Conservation (phyloP, 2,888 invertebrate species). For the Parascotia fuliginaria region DNA sequence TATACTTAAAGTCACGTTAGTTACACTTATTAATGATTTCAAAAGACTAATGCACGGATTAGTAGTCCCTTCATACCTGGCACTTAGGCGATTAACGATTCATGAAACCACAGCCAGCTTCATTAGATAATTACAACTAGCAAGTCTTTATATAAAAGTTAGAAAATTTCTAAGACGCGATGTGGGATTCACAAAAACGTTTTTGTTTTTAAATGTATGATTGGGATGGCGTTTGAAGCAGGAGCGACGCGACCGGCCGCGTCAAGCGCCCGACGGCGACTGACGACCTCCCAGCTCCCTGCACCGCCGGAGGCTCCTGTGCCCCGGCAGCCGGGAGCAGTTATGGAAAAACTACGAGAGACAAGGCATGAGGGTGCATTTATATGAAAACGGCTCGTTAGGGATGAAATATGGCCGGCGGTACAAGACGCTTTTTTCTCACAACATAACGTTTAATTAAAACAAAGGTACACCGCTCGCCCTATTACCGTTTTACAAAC, state of each 20-base stretch:
- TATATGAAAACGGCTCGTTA: constrained; percentile 27
- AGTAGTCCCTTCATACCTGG: constrained; percentile 33
- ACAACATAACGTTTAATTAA: constrained; percentile 37
- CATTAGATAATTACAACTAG: constrained; percentile 15
- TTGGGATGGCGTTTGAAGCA: constrained; percentile 8
- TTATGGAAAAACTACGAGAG: constrained; percentile 34
- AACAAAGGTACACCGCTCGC: constrained; percentile 28
- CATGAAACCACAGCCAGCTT: constrained; percentile 43
- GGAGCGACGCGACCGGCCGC: constrained; percentile 52
- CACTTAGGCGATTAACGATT: constrained; percentile 41
- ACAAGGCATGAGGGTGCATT: constrained; percentile 32
- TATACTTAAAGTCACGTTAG: constrained; percentile 32
- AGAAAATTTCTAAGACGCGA: constrained; percentile 1
- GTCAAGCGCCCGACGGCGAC: constrained; percentile 51
- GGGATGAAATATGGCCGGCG: constrained; percentile 28
- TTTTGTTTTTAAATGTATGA: constrained; percentile 24
- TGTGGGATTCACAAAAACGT: constrained; percentile 10
- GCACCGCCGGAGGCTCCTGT: constrained; percentile 5
- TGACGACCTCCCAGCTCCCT: constrained; percentile 15
- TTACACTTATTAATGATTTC: constrained; percentile 22
- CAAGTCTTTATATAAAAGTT: constrained; percentile 8
- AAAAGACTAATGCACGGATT: constrained; percentile 28
- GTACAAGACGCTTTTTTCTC: constrained; percentile 34
- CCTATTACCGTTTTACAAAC: constrained; percentile 27
- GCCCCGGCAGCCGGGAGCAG: constrained; percentile 8